A percentile compares a stretch with the other conserved stretches of the same genome.
phyloP scores from a whole-genome alignment of 2,113 vertebrate genomes.

The Fulmarus glacialis region DNA sequence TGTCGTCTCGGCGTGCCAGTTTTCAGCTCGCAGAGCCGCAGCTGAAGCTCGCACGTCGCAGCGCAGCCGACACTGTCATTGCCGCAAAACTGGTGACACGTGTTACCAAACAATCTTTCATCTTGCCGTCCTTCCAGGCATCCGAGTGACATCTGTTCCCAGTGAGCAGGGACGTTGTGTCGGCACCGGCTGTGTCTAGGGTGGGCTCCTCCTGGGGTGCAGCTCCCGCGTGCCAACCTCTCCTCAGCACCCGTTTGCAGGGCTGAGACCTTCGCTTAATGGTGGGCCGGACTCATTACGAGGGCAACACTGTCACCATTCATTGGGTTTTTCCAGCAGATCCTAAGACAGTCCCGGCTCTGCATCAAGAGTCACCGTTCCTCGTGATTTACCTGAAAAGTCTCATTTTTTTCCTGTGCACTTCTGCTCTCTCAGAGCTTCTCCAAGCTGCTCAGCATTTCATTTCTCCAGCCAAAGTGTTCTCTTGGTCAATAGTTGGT shows the following conservation, averaged over 20 bases:
- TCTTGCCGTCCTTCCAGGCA: not conserved
- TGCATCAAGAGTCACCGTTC: not conserved
- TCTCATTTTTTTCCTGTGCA: not conserved
- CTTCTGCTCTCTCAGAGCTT: not conserved
- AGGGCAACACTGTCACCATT: accelerated
- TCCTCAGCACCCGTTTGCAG: not conserved
- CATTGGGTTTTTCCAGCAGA: not conserved
- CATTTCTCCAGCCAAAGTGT: not conserved
- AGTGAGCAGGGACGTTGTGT: not conserved
- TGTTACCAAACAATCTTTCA: not conserved
- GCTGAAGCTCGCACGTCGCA: not conserved
- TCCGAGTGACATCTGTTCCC: not conserved
- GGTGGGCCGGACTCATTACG: accelerated
- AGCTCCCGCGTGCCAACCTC: not conserved
- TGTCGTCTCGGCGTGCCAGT: accelerated
- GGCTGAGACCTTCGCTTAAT: not conserved
- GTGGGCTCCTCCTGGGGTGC: not conserved
- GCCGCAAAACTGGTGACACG: not conserved
- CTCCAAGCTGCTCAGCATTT: not conserved
- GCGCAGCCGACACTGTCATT: not conserved
- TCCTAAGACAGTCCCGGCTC: not conserved
- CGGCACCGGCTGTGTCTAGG: not conserved
- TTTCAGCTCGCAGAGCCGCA: not conserved
- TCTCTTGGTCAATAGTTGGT: not conserved
- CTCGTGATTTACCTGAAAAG: not conserved